Percentiles rank a stretch among this genome's conserved stretches.
Evolutionary conservation across 1,140 invertebrate species (phyloP).

Genomic region (Pachyrhynchus sulphureomaculatus): DNA sequence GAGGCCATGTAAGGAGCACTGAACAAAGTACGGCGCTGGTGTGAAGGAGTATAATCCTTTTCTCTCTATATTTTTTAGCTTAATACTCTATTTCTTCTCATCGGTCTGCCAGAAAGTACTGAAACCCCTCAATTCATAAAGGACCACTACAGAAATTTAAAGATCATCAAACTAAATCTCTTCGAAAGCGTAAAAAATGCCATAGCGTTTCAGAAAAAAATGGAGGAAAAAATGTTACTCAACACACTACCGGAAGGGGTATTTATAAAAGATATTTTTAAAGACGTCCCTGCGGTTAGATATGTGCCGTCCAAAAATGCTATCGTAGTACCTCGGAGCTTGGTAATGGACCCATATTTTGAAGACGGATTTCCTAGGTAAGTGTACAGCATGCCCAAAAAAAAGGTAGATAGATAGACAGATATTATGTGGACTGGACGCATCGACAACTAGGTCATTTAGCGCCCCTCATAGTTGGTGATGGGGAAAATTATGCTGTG

Average conservation of each 20-base stretch:
- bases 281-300: conserved; percentile 41
- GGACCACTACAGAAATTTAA: conserved; percentile 53
- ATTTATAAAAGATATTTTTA: conserved; percentile 35
- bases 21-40: no score
- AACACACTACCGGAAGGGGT: conserved; percentile 18
- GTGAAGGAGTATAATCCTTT: no score
- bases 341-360: conserved; percentile 51
- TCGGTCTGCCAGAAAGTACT: conserved; percentile 57
- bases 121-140: conserved; percentile 51
- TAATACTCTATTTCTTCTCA: conserved; percentile 53
- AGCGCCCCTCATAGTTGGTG: no score
- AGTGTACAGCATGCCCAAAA: neutral
- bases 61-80: conserved; percentile 53
- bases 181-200: conserved; percentile 55
- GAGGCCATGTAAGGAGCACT: no score
- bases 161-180: conserved; percentile 55
- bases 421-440: no score
- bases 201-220: conserved; percentile 46
- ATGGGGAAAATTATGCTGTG: no score
- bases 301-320: conserved; percentile 54
- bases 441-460: no score
- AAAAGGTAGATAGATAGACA: no score
- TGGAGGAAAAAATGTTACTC: conserved; percentile 34
- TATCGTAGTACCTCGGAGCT: conserved; percentile 53
- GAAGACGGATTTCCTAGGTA: conserved; percentile 52